Conservation (phyloP, 2,888 invertebrate species). For the Plebejus anna region DNA sequence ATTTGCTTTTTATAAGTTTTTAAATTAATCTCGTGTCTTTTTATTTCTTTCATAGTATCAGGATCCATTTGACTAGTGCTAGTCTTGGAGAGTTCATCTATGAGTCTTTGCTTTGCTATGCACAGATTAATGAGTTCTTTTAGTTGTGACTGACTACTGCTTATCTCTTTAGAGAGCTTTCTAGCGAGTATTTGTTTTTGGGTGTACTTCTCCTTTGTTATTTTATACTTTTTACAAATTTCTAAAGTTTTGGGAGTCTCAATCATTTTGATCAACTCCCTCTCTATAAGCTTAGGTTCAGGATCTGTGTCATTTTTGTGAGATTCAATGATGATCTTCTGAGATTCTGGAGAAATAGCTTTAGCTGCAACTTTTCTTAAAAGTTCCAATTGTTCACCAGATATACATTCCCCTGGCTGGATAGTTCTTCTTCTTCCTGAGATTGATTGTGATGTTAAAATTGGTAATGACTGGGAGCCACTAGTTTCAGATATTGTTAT, state of each 20-base stretch:
- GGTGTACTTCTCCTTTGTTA: conserved; percentile 72
- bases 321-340: conserved; percentile 78
- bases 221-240: conserved; percentile 76
- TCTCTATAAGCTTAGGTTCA: conserved; percentile 77
- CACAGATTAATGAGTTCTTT: conserved; percentile 85
- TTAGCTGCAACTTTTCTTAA: conserved; percentile 81
- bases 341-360: conserved; percentile 75
- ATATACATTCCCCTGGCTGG: conserved; percentile 81
- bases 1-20: conserved; percentile 87
- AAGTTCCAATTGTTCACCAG: conserved; percentile 79
- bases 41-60: conserved; percentile 82
- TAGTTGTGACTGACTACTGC: conserved; percentile 83
- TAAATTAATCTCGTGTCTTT: conserved; percentile 86
- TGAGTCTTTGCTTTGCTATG: conserved; percentile 84
- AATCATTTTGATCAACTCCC: conserved; percentile 75
- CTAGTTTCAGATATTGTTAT: conserved; percentile 75
- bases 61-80: conserved; percentile 75
- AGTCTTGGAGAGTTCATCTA: conserved; percentile 81
- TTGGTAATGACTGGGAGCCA: conserved; percentile 70
- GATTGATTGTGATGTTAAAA: conserved; percentile 73
- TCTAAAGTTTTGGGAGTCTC: conserved; percentile 73
- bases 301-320: conserved; percentile 76
- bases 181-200: conserved; percentile 72
- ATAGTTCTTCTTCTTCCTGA: conserved; percentile 79
- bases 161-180: conserved; percentile 80